phyloP scores from a whole-genome alignment of 2,888 invertebrate species.

The Sesamia inferens region DNA sequence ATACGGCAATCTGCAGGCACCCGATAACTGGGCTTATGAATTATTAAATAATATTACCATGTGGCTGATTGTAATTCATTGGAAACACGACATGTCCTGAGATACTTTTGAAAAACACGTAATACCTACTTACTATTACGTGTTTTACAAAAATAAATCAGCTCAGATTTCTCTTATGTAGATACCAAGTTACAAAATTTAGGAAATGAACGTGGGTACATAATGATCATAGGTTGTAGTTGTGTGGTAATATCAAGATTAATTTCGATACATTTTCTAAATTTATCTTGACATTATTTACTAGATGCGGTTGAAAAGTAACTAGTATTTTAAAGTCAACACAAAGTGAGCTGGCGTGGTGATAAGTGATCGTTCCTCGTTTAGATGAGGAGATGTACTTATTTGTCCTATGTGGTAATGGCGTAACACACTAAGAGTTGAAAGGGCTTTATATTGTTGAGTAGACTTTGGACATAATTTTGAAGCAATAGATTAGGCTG shows the following conservation, averaged over 20 bases:
- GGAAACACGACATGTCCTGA: slow-evolving; percentile 9
- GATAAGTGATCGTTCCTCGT: neutral
- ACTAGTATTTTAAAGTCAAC: neutral
- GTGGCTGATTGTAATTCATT: slow-evolving; percentile 36
- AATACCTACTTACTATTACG: neutral
- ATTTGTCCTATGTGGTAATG: neutral
- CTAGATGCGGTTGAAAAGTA: neutral
- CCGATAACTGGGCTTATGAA: slow-evolving; percentile 45
- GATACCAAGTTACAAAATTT: neutral
- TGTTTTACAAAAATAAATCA: no score
- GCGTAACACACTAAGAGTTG: no score
- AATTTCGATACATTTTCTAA: neutral
- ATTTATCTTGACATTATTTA: neutral
- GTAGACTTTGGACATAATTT: no score
- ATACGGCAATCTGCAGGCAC: slow-evolving; percentile 16
- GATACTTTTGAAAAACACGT: slow-evolving; percentile 32
- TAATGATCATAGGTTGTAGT: neutral
- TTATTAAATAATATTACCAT: slow-evolving; percentile 54
- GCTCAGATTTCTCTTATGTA: slow-evolving; percentile 2
- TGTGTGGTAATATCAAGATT: no score
- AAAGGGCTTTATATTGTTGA: no score
- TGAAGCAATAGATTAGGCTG: neutral
- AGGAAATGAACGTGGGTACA: neutral
- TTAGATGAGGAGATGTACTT: neutral
- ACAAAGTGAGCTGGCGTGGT: neutral